Evolutionary conservation across 35 echinoderm and acorn worm genomes (phyloP).

Genomic region (Apostichopus parvimensis): DNA sequence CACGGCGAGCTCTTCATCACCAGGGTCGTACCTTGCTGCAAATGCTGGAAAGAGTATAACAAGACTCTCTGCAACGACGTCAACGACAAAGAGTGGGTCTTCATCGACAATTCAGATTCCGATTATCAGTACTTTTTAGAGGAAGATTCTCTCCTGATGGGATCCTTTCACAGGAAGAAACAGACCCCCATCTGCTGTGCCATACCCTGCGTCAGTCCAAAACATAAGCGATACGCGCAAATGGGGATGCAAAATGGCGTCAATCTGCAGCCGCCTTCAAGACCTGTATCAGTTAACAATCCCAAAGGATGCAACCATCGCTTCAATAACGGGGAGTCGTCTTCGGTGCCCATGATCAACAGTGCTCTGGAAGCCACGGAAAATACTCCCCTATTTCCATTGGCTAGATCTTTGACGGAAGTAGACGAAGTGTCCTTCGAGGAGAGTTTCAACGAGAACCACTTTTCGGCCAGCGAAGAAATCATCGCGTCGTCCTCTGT

Average conservation of each 20-base stretch:
- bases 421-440: background rate
- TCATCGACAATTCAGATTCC: constrained; percentile 61
- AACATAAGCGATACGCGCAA: constrained; percentile 5
- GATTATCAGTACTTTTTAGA: constrained; percentile 40
- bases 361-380: background rate
- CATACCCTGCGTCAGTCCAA: constrained; percentile 35
- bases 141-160: constrained; percentile 51
- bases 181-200: constrained; percentile 31
- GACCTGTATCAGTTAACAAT: background rate
- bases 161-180: constrained; percentile 28
- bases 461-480: constrained; percentile 56
- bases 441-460: constrained; percentile 25
- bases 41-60: constrained; percentile 88
- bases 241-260: constrained; percentile 43
- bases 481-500: constrained; percentile 7
- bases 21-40: constrained; percentile 82
- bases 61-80: constrained; percentile 72
- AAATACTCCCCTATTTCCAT: background rate
- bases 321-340: background rate
- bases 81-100: constrained; percentile 82
- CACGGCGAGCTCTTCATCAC: constrained; percentile 93
- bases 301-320: background rate
- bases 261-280: background rate
- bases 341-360: constrained; percentile 4
- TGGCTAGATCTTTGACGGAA: constrained; percentile 23